Evolutionary conservation across 2,113 vertebrate species (phyloP).

Genomic region (Garra rufa): DNA sequence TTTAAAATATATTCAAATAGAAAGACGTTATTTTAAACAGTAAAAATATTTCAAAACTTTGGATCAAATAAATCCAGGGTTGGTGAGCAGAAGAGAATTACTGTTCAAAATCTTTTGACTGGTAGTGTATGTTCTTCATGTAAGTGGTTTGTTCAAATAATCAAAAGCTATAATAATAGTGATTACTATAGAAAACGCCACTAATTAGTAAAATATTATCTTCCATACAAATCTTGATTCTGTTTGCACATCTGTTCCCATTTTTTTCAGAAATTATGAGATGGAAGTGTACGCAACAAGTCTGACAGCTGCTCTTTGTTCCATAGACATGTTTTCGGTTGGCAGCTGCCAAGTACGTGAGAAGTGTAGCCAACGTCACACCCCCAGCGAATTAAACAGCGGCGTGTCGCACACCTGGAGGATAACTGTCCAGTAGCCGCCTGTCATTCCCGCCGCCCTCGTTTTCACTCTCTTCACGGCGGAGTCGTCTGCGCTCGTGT

Average conservation of each 20-base stretch:
- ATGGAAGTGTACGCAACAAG: not conserved
- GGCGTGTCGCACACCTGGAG: slow-evolving; percentile 21
- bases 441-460: not conserved
- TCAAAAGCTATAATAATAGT: not conserved
- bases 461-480: slow-evolving; percentile 1
- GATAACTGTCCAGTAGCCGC: not conserved
- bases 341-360: not conserved
- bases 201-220: slow-evolving; percentile 10
- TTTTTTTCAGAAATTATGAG: slow-evolving; percentile 20
- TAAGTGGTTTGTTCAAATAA: not conserved
- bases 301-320: slow-evolving; percentile 29
- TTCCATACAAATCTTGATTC: not conserved
- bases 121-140: no score
- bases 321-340: not conserved
- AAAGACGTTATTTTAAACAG: no score
- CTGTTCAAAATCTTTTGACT: no score
- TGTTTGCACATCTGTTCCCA: not conserved
- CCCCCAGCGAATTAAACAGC: not conserved
- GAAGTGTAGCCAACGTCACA: slow-evolving; percentile 1
- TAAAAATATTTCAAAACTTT: no score
- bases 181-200: not conserved
- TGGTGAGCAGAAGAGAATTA: no score
- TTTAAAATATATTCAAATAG: no score
- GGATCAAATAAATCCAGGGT: no score
- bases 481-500: not conserved